Evolutionary conservation across 2,113 vertebrate genomes (phyloP), one percentile per base, ranked within the genome.

Genomic region (Symphodus melops): DNA sequence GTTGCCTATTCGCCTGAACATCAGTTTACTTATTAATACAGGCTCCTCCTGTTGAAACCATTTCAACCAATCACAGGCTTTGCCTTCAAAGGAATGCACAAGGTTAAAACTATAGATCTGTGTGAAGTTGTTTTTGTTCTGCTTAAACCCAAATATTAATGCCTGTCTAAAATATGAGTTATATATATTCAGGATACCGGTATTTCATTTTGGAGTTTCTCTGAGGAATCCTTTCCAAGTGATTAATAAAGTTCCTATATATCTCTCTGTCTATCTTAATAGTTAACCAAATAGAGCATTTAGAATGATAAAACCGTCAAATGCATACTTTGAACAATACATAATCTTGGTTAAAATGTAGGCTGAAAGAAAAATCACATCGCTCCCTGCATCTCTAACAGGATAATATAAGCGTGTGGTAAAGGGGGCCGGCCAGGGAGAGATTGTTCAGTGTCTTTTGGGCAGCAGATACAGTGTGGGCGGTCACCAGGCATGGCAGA

Each of bases 401-500:
- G 63, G 66, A 72, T 81, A 77, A 84, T 75, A 56, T 39, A 62
- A 53, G 69, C n/a, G n/a, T 66, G 70, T 66, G 54, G 67, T 69
- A 57, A 79, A 58, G 33, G 59, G 36, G 75, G 49, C 65, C 28
- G 25, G 36, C 61, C 73, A 57, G 61, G 61, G 56, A 58, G 56
- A 33, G 69, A 82, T 72, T 75, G 37, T 61, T 39, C 79, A 58
- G 0, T 73, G 28, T 82, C 46, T 63, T 64, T 8, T 57, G 42
- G 55, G 53, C 66, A 68, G 63, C 83, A 55, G 71, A 68, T 72
- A 56, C 75, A 46, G 68, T 76, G 82, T 79, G 80, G 85, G 85
- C 75, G 79, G 75, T 60, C 55, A 88, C 86, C 77, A 86, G 79
- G 76, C 82, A 58, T 54, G 81, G 69, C 69, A 85, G 53, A 82